Percentiles rank a stretch among this genome's conserved stretches.
phyloP scores from a whole-genome alignment of 2,888 invertebrate genomes.

The Cheiracanthium punctorium region DNA sequence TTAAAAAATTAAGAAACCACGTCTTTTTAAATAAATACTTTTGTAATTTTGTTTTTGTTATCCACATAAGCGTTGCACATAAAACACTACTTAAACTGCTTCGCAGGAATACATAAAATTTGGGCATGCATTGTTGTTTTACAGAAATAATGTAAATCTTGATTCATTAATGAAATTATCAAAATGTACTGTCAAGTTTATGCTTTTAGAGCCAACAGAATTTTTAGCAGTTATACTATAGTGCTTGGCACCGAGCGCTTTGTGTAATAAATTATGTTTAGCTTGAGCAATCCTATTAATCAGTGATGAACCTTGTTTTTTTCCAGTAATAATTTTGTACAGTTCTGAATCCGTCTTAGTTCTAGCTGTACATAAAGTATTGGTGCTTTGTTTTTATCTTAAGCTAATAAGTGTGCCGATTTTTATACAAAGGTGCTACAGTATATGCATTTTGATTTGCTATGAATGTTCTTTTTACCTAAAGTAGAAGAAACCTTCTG shows the following conservation, averaged over 20 bases:
- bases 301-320: constrained; percentile 14
- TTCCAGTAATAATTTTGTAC: constrained; percentile 33
- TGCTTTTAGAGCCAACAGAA: too few relatives aligned
- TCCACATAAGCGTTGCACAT: too few relatives aligned
- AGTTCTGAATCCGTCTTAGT: constrained; percentile 42
- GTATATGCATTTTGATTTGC: constrained; percentile 34
- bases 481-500: background rate
- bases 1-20: too few relatives aligned
- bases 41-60: too few relatives aligned
- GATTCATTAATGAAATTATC: too few relatives aligned
- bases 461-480: constrained; percentile 30
- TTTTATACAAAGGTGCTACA: constrained; percentile 66
- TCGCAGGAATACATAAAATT: too few relatives aligned
- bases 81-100: too few relatives aligned
- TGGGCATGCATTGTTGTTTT: too few relatives aligned
- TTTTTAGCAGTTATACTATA: background rate
- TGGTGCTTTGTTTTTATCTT: constrained; percentile 56
- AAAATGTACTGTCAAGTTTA: too few relatives aligned
- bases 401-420: constrained; percentile 50
- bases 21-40: too few relatives aligned
- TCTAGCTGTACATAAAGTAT: constrained; percentile 59
- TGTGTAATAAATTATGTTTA: background rate
- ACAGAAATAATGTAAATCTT: too few relatives aligned
- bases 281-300: constrained; percentile 65
- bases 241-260: background rate